Evolutionary conservation across 2,113 vertebrate genomes (phyloP).

Genomic region (Tautogolabrus adspersus): DNA sequence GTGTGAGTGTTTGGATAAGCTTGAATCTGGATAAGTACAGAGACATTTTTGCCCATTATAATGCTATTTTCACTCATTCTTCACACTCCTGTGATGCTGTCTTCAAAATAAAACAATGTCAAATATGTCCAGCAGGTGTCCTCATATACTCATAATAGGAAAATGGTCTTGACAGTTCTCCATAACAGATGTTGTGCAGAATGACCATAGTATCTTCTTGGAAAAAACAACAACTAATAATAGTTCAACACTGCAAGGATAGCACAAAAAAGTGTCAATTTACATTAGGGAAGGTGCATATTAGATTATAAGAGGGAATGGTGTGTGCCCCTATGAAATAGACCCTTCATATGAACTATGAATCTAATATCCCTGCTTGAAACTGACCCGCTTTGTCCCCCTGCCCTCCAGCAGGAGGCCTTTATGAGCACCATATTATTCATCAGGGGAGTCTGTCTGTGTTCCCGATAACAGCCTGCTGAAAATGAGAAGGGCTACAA

Average conservation of each 20-base stretch:
- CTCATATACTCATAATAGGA: conserved; percentile 59
- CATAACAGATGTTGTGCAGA: neutral
- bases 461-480: conserved; percentile 24
- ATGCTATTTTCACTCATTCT: neutral
- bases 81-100: neutral
- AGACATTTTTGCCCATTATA: neutral
- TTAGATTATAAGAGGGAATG: conserved; percentile 6
- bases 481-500: conserved; percentile 40
- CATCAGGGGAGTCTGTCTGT: conserved; percentile 26
- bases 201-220: conserved; percentile 4
- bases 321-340: neutral
- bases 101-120: conserved; percentile 43
- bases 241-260: conserved; percentile 14
- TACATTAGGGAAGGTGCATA: conserved; percentile 5
- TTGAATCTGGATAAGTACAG: neutral
- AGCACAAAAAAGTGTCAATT: conserved; percentile 4
- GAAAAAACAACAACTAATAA: conserved; percentile 33
- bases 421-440: conserved; percentile 42
- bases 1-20: neutral
- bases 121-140: conserved; percentile 77
- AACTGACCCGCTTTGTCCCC: conserved; percentile 34
- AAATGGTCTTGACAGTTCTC: conserved; percentile 58
- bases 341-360: conserved; percentile 19
- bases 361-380: conserved; percentile 52
- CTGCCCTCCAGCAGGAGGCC: conserved; percentile 2